Percentiles rank a stretch among this genome's conserved stretches.
phyloP scores from a whole-genome alignment of 2,113 vertebrate species.

The Salminus brasiliensis region DNA sequence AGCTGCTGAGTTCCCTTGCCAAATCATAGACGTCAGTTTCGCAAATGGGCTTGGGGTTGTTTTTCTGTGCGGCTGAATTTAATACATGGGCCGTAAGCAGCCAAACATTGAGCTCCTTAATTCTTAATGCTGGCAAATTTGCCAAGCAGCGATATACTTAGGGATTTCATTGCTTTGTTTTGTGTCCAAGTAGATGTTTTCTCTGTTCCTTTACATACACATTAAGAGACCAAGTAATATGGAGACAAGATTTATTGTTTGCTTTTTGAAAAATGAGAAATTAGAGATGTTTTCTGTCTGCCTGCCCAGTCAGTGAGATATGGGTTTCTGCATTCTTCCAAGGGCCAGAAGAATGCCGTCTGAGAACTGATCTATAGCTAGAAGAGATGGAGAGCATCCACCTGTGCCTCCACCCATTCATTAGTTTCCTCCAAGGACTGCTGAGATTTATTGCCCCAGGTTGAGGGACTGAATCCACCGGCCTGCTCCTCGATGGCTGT shows the following conservation, averaged over 20 bases:
- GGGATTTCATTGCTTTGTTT: slow-evolving; percentile 23
- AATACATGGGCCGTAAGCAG: slow-evolving; percentile 8
- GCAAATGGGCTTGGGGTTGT: background rate
- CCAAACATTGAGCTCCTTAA: slow-evolving; percentile 20
- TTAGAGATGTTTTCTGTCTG: background rate
- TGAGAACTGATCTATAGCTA: slow-evolving; percentile 11
- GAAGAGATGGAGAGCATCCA: slow-evolving; percentile 25
- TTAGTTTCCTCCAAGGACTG: slow-evolving; percentile 43
- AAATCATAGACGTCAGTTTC: background rate
- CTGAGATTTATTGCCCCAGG: slow-evolving; percentile 47
- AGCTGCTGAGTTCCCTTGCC: background rate
- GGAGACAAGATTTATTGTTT: background rate
- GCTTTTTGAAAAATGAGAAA: background rate
- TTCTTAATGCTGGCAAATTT: slow-evolving; percentile 37
- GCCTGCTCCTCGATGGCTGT: slow-evolving; percentile 11
- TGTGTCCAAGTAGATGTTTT: background rate
- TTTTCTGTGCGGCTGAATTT: background rate
- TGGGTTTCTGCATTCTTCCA: background rate
- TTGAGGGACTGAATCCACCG: slow-evolving; percentile 44
- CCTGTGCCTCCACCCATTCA: slow-evolving; percentile 43
- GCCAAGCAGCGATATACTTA: background rate
- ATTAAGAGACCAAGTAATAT: background rate
- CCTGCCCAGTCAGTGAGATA: background rate
- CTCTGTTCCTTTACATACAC: background rate
- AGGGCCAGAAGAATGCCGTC: background rate